Evolutionary conservation across 1,140 invertebrate genomes (phyloP).

Genomic region (Drosophila saltans): DNA sequence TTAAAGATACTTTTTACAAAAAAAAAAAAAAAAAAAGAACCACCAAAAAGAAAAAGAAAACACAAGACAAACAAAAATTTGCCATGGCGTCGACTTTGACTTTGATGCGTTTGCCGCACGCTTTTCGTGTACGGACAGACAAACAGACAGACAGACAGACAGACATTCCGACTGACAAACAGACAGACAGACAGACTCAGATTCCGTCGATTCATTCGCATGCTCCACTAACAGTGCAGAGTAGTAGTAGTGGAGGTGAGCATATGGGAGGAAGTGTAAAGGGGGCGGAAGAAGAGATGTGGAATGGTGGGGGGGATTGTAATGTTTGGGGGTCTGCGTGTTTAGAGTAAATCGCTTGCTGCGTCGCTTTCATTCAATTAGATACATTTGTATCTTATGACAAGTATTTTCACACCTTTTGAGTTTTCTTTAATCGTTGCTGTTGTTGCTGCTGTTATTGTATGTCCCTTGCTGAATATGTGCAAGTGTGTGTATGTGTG

Average conservation of each 20-base stretch:
- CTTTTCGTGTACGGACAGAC: constrained; percentile 39
- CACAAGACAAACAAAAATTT: constrained; percentile 50
- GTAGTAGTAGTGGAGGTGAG: background rate
- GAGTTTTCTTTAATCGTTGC: constrained; percentile 55
- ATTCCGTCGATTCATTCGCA: constrained; percentile 51
- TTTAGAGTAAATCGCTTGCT: constrained; percentile 67
- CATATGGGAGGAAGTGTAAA: background rate
- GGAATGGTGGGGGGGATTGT: background rate
- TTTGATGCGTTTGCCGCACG: constrained; percentile 67
- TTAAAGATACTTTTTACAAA: constrained; percentile 10
- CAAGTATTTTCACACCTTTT: constrained; percentile 81
- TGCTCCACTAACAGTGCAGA: constrained; percentile 40
- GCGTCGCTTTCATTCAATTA: constrained; percentile 75
- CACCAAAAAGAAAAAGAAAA: constrained; percentile 12
- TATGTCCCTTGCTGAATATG: constrained; percentile 16
- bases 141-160: constrained; percentile 23
- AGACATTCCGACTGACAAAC: constrained; percentile 3
- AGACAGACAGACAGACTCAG: constrained; percentile 17
- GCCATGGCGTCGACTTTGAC: constrained; percentile 65
- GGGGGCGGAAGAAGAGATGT: background rate
- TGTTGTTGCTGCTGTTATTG: constrained; percentile 31
- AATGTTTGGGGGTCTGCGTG: constrained; percentile 53
- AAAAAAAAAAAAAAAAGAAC: background rate
- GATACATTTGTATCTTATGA: constrained; percentile 82
- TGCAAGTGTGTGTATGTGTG: constrained; percentile 26